Percentiles rank a stretch among this genome's conserved stretches.
Evolutionary conservation across 2,888 invertebrate species (phyloP).

Genomic region (Pachliopta kotzebuea): DNA sequence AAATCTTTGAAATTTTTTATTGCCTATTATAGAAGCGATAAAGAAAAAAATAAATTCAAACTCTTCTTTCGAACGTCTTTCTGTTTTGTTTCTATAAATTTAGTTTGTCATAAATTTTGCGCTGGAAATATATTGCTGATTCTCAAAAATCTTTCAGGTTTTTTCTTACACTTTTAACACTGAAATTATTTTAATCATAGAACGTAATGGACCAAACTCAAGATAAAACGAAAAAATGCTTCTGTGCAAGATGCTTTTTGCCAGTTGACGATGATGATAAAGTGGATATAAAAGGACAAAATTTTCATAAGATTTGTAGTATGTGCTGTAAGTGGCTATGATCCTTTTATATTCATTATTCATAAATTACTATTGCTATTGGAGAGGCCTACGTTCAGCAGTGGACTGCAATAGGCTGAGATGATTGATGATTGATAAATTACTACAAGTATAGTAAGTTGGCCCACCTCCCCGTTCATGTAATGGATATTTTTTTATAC

Average conservation of each 20-base stretch:
- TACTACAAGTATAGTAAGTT: too few species aligned
- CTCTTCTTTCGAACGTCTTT: conserved; percentile 21
- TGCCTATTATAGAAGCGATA: background rate
- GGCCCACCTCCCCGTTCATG: too few species aligned
- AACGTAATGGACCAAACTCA: conserved; percentile 52
- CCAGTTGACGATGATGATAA: conserved; percentile 59
- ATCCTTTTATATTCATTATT: background rate
- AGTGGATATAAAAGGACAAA: conserved; percentile 65
- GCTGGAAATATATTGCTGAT: conserved; percentile 54
- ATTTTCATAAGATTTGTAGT: conserved; percentile 65
- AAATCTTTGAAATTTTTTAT: background rate
- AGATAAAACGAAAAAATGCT: conserved; percentile 63
- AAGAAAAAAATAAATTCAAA: conserved; percentile 10
- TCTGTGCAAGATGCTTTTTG: conserved; percentile 67
- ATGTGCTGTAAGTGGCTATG: conserved; percentile 65
- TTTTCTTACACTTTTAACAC: conserved; percentile 30
- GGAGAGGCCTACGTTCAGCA: too few species aligned
- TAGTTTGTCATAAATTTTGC: conserved; percentile 47
- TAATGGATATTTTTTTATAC: too few species aligned
- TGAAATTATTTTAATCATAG: conserved; percentile 22
- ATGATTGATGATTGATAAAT: too few species aligned
- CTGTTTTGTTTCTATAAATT: conserved; percentile 44
- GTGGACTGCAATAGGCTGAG: too few species aligned
- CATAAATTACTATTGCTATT: too few species aligned
- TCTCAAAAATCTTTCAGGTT: conserved; percentile 31